phyloP scores from a whole-genome alignment of 92 coral and sea anemone species.

The Palythoa grandiflora region DNA sequence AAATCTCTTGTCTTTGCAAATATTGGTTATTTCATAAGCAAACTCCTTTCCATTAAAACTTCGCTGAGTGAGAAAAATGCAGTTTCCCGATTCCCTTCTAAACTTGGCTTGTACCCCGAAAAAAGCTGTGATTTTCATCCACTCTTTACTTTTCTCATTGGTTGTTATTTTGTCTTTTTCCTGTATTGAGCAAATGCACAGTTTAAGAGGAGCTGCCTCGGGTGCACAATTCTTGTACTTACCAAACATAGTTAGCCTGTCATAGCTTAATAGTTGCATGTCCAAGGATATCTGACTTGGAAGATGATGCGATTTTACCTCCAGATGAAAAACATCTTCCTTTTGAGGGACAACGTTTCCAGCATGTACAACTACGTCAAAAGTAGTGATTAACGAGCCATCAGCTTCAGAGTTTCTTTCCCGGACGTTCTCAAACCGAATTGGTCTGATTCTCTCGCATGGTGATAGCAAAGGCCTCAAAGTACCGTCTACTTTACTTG shows the following conservation, averaged over 20 bases:
- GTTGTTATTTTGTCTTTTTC: not conserved
- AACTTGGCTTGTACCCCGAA: constrained; percentile 3
- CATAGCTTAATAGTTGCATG: constrained; percentile 8
- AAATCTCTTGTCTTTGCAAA: not conserved
- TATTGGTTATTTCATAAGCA: constrained; percentile 6
- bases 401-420: constrained; percentile 52
- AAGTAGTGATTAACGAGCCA: constrained; percentile 57
- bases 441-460: constrained; percentile 65
- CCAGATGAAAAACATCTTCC: constrained; percentile 47
- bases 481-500: not conserved
- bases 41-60: not conserved
- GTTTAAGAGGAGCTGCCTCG: constrained; percentile 16
- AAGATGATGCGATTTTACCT: constrained; percentile 43
- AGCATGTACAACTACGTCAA: constrained; percentile 54
- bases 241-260: constrained; percentile 27
- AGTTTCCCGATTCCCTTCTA: not conserved
- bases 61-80: not conserved
- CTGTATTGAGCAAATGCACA: constrained; percentile 45
- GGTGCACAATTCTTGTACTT: constrained; percentile 46
- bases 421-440: constrained; percentile 57
- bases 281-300: constrained; percentile 26
- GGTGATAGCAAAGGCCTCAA: constrained; percentile 26
- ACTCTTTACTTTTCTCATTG: not conserved
- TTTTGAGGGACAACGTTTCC: constrained; percentile 58
- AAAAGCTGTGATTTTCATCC: not conserved